Evolutionary conservation across 2,797 vertebrate species (phyloP), one percentile per base, ranked within the genome.

Genomic region (Neoniphon sammara): DNA sequence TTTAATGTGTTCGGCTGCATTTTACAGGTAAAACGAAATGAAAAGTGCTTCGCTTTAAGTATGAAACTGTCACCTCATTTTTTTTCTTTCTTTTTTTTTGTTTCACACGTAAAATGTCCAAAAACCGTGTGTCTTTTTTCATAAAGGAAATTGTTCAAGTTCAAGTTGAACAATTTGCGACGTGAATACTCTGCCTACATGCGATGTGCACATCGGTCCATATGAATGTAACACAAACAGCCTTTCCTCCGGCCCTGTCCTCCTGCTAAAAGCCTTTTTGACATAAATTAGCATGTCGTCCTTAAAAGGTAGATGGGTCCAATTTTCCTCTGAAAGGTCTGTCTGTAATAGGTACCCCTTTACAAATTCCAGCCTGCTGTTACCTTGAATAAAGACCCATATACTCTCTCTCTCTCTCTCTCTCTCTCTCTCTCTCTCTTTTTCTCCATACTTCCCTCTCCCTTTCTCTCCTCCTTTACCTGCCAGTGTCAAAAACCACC

Each of bases 321-420:
- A 95, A 97, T 98, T 96, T 98, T 94, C 95, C 91, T 91, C 93
- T 96, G 96, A 97, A 96, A 97, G 95, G 95, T 96, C 94, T 95
- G 90, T 93, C 89, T 96, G 94, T 97, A 97, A 97, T 95, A 96
- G 96, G 94, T 94, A 91, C 95, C 93, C 95, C 95, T 94, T 94
- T 95, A 93, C 93, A 95, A 95, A 96, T 95, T 96, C 94, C 95
- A 96, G 95, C 93, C 92, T 92, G 90, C 94, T 91, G 91, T 94
- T 93, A 95, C 95, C 95, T 95, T 95, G 94, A 94, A 94, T 95
- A 94, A 95, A 94, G 87, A 94, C 94, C 91, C 60, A 73, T 80
- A 54, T 74, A 87, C 73, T 77, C 79, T 72, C 15, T 67, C 72
- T 73, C 62, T 73, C 59, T 75, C 34, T 77, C 31, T 47, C 31